Base-by-base conservation (phyloP, 2,113 vertebrate species). In the Phalacrocorax brasilianus region DNA sequence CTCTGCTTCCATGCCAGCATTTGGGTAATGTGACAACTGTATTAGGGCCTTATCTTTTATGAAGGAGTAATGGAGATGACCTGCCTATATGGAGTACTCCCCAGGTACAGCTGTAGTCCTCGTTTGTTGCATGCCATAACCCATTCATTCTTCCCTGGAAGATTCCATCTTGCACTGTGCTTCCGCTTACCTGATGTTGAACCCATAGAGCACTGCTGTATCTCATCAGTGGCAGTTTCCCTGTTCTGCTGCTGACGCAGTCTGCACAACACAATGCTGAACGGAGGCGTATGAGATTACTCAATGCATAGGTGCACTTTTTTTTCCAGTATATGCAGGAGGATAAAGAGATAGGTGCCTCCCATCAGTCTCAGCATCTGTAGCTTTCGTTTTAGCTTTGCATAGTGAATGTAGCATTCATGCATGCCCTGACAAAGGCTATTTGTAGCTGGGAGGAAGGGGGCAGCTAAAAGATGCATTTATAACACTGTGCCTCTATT, bases 121-220 rank as follows among this genome's bases (percentile, higher is more conserved):
- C 2, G 2, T 24, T 67, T 68, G 14, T 26, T 66, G 47, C 23
- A 5, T 9, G 8, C 40, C 0, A 0, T 73, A 74, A 50, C 30
- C 23, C 35, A 7, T 45, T 68, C 4, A 1, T 4, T 27, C 42
- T 70, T 73, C 15, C 28, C 24, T 28, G 65, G 61, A 40, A 74
- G 61, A 22, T n/a, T 56, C 16, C 19, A 4, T 42, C 24, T 61
- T 28, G 14, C 3, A 2, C 9, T 14, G 5, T 56, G 24, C 50
- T 85, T 47, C 56, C 1, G 1, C 30, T 49, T 40, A 28, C 19
- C 47, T 0, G 5, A 20, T 61, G 50, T 12, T 42, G 33, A 45
- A 40, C 33, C 21, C 0, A 0, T 11, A 83, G 28, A 68, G 11
- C 21, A 14, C 35, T 45, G 35, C 49, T 47, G 33, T 73, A 3